A percentile compares a stretch with the other conserved stretches of the same genome.
Conservation (phyloP, 2,113 vertebrate genomes). For the Aphelocoma coerulescens region DNA sequence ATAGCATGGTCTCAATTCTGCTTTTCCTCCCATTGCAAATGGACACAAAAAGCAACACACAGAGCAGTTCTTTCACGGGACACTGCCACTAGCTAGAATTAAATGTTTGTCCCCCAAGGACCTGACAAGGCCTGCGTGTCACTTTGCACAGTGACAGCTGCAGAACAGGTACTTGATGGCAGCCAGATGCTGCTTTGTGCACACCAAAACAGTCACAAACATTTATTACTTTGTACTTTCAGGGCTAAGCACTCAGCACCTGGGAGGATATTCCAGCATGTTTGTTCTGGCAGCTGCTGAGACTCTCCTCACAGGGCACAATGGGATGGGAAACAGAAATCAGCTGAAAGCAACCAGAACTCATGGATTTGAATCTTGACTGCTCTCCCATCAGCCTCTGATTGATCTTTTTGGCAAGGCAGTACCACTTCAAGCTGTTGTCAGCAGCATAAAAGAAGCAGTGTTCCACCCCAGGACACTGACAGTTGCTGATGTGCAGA, state of each 20-base stretch:
- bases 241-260: not conserved
- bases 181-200: not conserved
- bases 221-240: not conserved
- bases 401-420: not conserved
- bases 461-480: not conserved
- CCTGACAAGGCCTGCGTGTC: not conserved
- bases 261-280: not conserved
- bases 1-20: not conserved
- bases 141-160: not conserved
- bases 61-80: not conserved
- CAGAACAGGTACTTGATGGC: not conserved
- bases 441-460: slow-evolving; percentile 3
- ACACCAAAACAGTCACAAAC: not conserved
- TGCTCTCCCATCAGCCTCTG: not conserved
- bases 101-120: not conserved
- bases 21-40: not conserved
- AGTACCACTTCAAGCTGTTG: not conserved
- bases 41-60: not conserved
- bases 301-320: not conserved
- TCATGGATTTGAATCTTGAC: not conserved
- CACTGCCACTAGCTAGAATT: not conserved
- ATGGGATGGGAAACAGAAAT: not conserved
- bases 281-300: not conserved
- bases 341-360: not conserved
- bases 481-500: not conserved